Base-by-base conservation (phyloP, 2,888 invertebrate genomes). In the Andrena trimmerana region DNA sequence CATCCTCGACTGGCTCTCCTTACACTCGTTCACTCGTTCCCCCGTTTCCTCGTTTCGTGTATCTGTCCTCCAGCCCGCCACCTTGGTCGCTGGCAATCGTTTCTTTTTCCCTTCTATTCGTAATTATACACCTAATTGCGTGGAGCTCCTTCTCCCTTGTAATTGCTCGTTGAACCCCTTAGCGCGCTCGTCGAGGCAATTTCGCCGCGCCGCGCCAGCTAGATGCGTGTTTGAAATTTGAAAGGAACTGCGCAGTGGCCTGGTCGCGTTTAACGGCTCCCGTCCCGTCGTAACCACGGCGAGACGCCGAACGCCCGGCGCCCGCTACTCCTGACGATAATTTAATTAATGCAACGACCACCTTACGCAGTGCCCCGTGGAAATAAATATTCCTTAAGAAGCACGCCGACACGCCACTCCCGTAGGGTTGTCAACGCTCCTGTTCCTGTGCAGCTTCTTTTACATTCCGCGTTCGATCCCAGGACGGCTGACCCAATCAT, bases 401-500 rank as follows among this genome's bases (percentile, higher is more conserved):
- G 20, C 48, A n/a, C 8, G 36, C 6, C 24, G 36, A 24, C 29
- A 29, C n/a, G 10, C 24, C 16, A n/a, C 5, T 10, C n/a, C 8
- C 33, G 52, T n/a, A 24, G 36, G 59, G 54, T 69, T 78, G 83
- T 83, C 81, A 73, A 72, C 73, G 72, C 36, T 60, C 27, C 42
- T 5, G 42, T 33, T 63, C 42, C 24, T 27, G 50, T 20, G 29
- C 48, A 65, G 60, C 70, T 84, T 67, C 73, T 57, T 78, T 82
- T 82, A 67, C 71, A 78, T 84, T 78, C 71, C 54, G 36, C 29
- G 48, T 68, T 82, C 82, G 82, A 79, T 78, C 82, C 78, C 71
- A 59, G 66, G 33, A 71, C 78, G 78, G 78, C 74, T 75, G 78
- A 82, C 71, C 75, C 82, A 75, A 84, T 84, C 82, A 82, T 84